Base-by-base conservation (phyloP, 1,140 invertebrate species). In the Apocrypta bakeri region DNA sequence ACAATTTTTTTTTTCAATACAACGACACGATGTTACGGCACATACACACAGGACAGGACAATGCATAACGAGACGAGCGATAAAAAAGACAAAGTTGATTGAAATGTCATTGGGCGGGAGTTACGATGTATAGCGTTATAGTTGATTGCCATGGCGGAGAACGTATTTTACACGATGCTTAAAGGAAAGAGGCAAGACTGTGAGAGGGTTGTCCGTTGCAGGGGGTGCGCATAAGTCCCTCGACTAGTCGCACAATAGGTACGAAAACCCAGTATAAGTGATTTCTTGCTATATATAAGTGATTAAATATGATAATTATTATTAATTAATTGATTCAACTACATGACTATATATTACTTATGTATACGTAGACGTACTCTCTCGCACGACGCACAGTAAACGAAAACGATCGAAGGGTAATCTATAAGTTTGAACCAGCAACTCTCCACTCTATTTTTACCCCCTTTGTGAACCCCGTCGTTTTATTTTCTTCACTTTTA, bases 221-320 rank as follows among this genome's bases (percentile, higher is more conserved):
- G 63, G 27, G 63, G 24, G 25, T 66, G 27, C 8, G 63, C 24
- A 66, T 25, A 66, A 29, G n/a, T 56, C 81, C 74, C 12, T 80
- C 33, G 40, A 81, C 74, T 84, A 84, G 79, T 84, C 83, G 83
- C 83, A 84, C 83, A 84, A 77, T 81, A 72, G 31, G 61, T 76
- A 79, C 64, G 82, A 76, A n/a, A n/a, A 73, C 56, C 66, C 66
- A 66, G 81, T 83, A 74, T 79, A 74, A 66, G 81, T 17, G 31
- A 83, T 79, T 78, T 42, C 40, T 82, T 69, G 40, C 63, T 56
- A 56, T 56, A 21, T 56, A 69, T 69, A 78, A 76, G 73, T 7
- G 33, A 56, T 8, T 37, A 37, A 61, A 48, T n/a, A n/a, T n/a
- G n/a, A n/a, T 56, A 31, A 68, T 48, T 42, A 74, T 33, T 33